Base-by-base conservation (phyloP, 2,113 vertebrate genomes). In the Centrocercus urophasianus region DNA sequence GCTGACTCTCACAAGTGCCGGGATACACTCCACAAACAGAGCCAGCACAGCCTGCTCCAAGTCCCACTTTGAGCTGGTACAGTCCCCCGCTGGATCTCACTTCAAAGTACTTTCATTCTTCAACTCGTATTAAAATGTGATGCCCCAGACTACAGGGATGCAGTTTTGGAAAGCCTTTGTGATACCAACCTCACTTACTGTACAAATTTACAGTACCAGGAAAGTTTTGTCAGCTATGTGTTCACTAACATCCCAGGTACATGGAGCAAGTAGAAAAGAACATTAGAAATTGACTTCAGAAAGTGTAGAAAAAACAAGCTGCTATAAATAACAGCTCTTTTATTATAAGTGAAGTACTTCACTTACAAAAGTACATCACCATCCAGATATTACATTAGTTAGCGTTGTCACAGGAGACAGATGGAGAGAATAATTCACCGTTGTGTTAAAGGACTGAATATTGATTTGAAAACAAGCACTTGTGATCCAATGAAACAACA, bases 361-460 rank as follows among this genome's bases (percentile, higher is more conserved):
- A 52, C 50, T 54, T 30, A 54, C 17, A 52, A 54, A 83, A 88
- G 85, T 32, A 75, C 45, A 60, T 90, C 66, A 76, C 76, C 67
- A 81, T 47, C 27, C 76, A 93, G 85, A 91, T 71, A 89, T 22
- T 63, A 92, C 52, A 8, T 95, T 88, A 24, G 13, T 81, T 75
- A 48, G 36, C 56, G 71, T 20, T 91, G 85, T 67, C 66, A 73
- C 40, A 45, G 70, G 81, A 94, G 92, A 87, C 59, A 92, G 78
- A 92, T 42, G 78, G 72, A 48, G 42, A 89, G 72, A 89, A 94
- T 83, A 95, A 97, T 92, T 56, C 75, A 81, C 83, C 75, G 34
- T 64, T 83, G n/a, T 92, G 78, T 95, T 96, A 94, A 89, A 59
- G 92, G 88, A 93, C 17, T 60, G 76, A 95, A 93, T 87, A 89